Evolutionary conservation across 2,888 invertebrate genomes (phyloP), one percentile per base, ranked within the genome.

Genomic region (Margaritifera margaritifera): DNA sequence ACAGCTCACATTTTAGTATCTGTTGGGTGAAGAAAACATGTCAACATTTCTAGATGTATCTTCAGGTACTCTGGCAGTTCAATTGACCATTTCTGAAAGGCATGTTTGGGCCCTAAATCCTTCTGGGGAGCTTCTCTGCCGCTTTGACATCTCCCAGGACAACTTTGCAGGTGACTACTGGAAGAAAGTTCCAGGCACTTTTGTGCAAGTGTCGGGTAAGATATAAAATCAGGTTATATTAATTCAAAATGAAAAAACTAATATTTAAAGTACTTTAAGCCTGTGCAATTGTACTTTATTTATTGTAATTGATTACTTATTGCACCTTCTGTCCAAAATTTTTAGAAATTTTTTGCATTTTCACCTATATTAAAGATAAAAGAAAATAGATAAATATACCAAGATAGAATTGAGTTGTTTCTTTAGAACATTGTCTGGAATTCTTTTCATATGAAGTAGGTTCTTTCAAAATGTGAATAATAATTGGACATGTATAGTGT

Each of bases 31-130:
- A 55, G n/a, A 22, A 22, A 19, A 24, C 24, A 24, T 22, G n/a
- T 42, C 8, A 42, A 42, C 42, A 42, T 42, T 42, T 42, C 42
- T 42, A n/a, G 19, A 24, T n/a, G 22, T 55, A 55, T 66, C 61
- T 74, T 11, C 71, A 87, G 86, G 91, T 19, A 87, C 90, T 20
- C 86, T 87, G 55, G 91, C 91, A 24, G 84, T 86, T 56, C 87
- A 90, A 64, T 74, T 92, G 31, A 84, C 88, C 42, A 84, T 92
- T 59, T 86, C 86, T 52, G 77, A 82, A 22, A 70, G 79, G 22
- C 79, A 78, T 67, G 88, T 89, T 25, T 89, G 87, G 84, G 88
- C 87, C 1, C 71, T 88, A 57, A 85, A 80, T 60, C 81, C 80
- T 4, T 72, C 74, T 50, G 86, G 86, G 25, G 86, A 87, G 69